Evolutionary conservation across 2,888 invertebrate species (phyloP), one percentile per base, ranked within the genome.

Genomic region (Cerastis rubricosa): DNA sequence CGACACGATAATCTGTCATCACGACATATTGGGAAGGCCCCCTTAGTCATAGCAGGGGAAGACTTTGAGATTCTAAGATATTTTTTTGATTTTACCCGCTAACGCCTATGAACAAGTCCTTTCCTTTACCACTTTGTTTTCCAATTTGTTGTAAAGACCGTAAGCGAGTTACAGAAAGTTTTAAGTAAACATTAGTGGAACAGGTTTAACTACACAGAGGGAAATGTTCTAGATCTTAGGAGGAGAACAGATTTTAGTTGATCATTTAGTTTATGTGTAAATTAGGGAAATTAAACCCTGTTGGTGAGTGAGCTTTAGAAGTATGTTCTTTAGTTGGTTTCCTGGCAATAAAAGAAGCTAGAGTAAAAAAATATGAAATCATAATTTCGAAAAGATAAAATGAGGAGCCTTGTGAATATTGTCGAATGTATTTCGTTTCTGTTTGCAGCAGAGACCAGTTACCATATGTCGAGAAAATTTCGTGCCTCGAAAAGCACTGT

Each of bases 111-210:
- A 81, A 68, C 17, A 47, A 43, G 65, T 6, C 57, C 75, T 2
- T 19, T 25, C n/a, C 85, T 71, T 69, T 43, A 49, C 88, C 85
- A 86, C 87, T 91, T 90, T 91, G 92, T 91, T 93, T 92, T 91
- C 90, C 91, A 92, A 92, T 93, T 92, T 91, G 91, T 90, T 89
- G 81, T 80, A 85, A 90, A 90, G 87, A 88, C 89, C 40, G 82
- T 87, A 87, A 89, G 89, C 79, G 76, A 87, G 88, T 89, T 90
- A 89, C 87, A 86, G 80, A 74, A 92, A 92, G 89, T 92, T 91
- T 89, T 86, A 88, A 90, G 89, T 86, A 91, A 92, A 91, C 88
- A 89, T 88, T 88, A 87, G 76, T 63, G 2, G 71, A 70, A 66
- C 66, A 80, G 82, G 81, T 85, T 84, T 86, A 85, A 84, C 84